Evolutionary conservation across 2,113 vertebrate genomes (phyloP), one percentile per base, ranked within the genome.

Genomic region (Platichthys flesus): DNA sequence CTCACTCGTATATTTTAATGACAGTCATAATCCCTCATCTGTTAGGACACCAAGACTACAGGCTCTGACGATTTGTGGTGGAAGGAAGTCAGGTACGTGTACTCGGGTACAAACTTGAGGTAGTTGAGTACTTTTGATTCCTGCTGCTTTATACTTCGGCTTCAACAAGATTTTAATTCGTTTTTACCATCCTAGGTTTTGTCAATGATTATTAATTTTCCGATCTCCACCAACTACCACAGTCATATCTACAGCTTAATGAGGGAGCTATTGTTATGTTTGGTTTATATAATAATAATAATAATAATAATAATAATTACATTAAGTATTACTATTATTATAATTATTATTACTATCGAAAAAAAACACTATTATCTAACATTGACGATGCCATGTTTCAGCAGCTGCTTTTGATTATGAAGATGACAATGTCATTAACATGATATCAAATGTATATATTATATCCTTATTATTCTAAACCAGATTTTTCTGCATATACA

Each of bases 1-100:
- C 24, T 47, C 47, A 15, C 59, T 20, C 37, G 1, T 63, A n/a
- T 51, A 64, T 35, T 42, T 74, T 68, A 59, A 69, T 42, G 24
- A 35, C 64, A 28, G 26, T 13, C 26, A 37, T 52, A 68, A n/a
- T 37, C 61, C 21, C n/a, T 49, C 13, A 49, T 2, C 45, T 35
- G 13, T 16, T 10, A 20, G 42, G 14, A 59, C 20, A 49, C 37
- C n/a, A 35, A 13, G 8, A 20, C 9, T 42, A 28, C 45, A 63
- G 37, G 13, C 0, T 24, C 9, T 24, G 1, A 58, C 37, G 12
- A 24, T 58, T 52, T 65, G 54, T 77, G 9, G 3, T 0, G 0
- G 4, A n/a, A 12, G 60, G 65, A 13, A 51, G 45, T 59, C 16
- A 2, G 24, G 37, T 14, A 28, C 28, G 60, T 52, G 4, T 16